Percentiles rank a stretch among this genome's conserved stretches.
Conservation (phyloP, 1,140 invertebrate species). For the Brachionus calyciflorus region DNA sequence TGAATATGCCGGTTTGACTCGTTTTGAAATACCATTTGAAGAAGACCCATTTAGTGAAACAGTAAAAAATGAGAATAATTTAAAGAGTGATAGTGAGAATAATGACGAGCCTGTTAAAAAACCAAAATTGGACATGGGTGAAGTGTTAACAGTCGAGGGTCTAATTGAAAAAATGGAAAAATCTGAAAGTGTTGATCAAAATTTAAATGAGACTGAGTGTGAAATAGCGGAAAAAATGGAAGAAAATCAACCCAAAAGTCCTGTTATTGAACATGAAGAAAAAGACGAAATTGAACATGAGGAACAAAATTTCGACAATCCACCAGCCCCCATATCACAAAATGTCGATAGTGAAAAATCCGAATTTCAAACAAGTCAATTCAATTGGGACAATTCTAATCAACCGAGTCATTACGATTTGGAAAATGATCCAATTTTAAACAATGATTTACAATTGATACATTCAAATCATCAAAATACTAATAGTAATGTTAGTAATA, state of each 20-base stretch:
- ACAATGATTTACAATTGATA: constrained; percentile 12
- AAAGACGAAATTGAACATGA: too few relatives aligned
- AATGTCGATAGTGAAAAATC: too few relatives aligned
- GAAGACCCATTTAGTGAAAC: not conserved
- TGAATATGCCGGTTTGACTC: constrained; percentile 32
- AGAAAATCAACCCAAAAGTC: too few relatives aligned
- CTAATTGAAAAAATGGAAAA: too few relatives aligned
- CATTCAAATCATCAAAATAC: not conserved
- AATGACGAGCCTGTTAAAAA: not conserved
- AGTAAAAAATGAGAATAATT: not conserved
- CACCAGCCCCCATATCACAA: too few relatives aligned
- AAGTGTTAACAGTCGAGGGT: not conserved
- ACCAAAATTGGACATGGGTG: not conserved
- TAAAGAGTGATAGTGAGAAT: not conserved
- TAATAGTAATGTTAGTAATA: too few relatives aligned
- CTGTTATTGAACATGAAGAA: not conserved
- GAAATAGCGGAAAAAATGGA: not conserved
- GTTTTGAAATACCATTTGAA: constrained; percentile 41
- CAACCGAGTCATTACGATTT: constrained; percentile 25
- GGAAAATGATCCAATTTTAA: constrained; percentile 40
- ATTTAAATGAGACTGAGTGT: not conserved
- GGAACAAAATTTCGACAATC: too few relatives aligned
- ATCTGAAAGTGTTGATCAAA: too few relatives aligned
- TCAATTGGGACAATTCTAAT: constrained; percentile 29
- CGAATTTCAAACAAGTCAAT: not conserved